These are phyloP conservation scores for Penaeus chinensis DNA, from an alignment of 1,140 invertebrate genomes.

Conservation along the genomic window DNA sequence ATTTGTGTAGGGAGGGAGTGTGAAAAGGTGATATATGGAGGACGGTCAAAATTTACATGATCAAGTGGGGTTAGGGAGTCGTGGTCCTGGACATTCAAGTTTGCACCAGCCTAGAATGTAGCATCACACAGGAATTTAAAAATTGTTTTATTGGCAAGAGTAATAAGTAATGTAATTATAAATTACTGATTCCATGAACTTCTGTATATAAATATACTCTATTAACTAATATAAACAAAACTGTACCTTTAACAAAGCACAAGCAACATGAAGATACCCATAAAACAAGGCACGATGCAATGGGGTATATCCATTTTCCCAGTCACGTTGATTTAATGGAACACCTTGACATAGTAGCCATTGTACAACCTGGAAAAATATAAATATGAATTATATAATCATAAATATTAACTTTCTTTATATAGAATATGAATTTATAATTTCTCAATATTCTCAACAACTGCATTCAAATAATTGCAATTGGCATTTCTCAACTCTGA, in stretches of 20 bases:
- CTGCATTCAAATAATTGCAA: too few relatives aligned
- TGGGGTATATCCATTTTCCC: conserved; percentile 48
- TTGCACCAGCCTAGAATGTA: conserved; percentile 40
- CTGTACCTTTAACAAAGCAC: conserved; percentile 41
- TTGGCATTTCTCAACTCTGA: too few relatives aligned
- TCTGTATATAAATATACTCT: background rate
- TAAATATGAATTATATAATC: too few relatives aligned
- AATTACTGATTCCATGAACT: background rate
- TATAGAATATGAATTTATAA: too few relatives aligned
- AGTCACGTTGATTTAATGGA: conserved; percentile 39
- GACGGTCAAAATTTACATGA: conserved; percentile 46
- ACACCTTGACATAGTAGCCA: conserved; percentile 45
- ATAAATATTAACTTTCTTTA: too few relatives aligned
- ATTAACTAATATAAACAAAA: background rate
- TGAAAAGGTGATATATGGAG: conserved; percentile 23
- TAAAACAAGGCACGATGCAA: conserved; percentile 51
- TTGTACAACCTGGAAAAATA: conserved; percentile 39
- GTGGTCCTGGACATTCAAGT: conserved; percentile 29
- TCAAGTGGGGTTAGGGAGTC: conserved; percentile 49
- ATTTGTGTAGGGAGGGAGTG: conserved; percentile 26
- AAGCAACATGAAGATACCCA: conserved; percentile 41
- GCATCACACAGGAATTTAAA: background rate
- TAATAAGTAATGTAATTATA: background rate
- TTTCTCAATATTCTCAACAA: too few relatives aligned
- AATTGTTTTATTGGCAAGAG: background rate